Conservation (phyloP, 2,888 invertebrate genomes). For the Tridacna crocea region DNA sequence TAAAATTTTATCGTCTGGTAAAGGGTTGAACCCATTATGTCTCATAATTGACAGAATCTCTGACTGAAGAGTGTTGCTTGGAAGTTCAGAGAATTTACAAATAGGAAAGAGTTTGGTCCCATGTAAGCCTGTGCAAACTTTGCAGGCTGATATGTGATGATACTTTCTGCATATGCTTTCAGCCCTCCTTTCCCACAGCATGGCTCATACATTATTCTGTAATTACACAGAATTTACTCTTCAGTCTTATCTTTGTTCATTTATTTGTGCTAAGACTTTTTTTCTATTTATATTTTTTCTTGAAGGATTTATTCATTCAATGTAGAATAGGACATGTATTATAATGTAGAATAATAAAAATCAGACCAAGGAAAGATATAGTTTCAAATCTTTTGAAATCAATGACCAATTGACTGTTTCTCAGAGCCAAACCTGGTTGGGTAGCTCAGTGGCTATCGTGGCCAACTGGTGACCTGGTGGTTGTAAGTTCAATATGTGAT, state of each 20-base stretch:
- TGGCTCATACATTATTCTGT: neutral
- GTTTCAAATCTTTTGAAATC: neutral
- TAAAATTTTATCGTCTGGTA: too few relatives aligned
- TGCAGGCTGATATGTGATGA: neutral
- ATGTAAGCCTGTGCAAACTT: neutral
- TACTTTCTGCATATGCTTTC: neutral
- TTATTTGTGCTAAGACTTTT: slow-evolving; percentile 8
- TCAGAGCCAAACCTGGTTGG: too few relatives aligned
- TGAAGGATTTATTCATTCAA: slow-evolving; percentile 12
- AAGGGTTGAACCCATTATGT: too few relatives aligned
- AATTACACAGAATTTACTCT: neutral
- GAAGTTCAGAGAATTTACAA: too few relatives aligned
- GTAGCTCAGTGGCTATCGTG: too few relatives aligned
- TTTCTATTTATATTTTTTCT: slow-evolving; percentile 9
- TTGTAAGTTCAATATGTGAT: too few relatives aligned
- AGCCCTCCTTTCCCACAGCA: neutral
- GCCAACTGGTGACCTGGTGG: too few relatives aligned
- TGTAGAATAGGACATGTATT: slow-evolving; percentile 16
- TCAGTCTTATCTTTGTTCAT: neutral
- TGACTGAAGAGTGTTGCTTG: too few relatives aligned
- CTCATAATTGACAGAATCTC: too few relatives aligned
- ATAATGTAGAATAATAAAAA: slow-evolving; percentile 26
- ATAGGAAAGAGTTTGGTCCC: neutral
- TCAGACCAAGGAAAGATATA: neutral
- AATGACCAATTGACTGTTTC: too few relatives aligned